Conservation (phyloP, 2,888 invertebrate species). For the Gryllus longicercus region DNA sequence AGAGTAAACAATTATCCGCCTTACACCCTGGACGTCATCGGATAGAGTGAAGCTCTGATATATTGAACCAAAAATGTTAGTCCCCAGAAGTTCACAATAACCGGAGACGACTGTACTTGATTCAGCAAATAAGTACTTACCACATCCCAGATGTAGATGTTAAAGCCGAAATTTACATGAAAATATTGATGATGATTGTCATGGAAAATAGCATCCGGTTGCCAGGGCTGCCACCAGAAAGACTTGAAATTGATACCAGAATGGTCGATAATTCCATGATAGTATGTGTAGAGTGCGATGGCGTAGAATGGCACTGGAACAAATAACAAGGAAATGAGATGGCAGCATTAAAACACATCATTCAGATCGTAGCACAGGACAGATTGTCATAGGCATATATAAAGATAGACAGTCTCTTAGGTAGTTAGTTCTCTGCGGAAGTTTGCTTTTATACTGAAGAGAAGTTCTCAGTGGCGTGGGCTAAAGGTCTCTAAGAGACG, state of each 20-base stretch:
- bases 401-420: background rate
- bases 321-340: constrained; percentile 6
- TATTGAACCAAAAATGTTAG: too few species aligned
- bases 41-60: too few species aligned
- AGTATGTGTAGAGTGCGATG: constrained; percentile 59
- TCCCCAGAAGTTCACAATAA: too few species aligned
- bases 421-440: too few species aligned
- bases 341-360: background rate
- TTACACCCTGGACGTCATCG: too few species aligned
- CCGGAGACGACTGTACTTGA: too few species aligned
- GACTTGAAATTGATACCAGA: constrained; percentile 70
- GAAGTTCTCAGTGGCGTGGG: too few species aligned
- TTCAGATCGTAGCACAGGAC: background rate
- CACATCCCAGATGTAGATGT: constrained; percentile 66
- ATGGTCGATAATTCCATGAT: constrained; percentile 72
- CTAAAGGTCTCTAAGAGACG: too few species aligned
- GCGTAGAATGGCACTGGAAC: constrained; percentile 49
- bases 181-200: constrained; percentile 76
- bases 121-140: constrained; percentile 45
- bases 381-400: background rate
- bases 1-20: too few species aligned
- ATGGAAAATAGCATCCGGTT: constrained; percentile 70
- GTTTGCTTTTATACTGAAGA: too few species aligned
- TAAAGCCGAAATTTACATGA: constrained; percentile 74
- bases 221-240: constrained; percentile 74